These are phyloP conservation scores for Sarcophaga variegata DNA, from an alignment of 2,888 invertebrate species.

Conservation along the genomic window DNA sequence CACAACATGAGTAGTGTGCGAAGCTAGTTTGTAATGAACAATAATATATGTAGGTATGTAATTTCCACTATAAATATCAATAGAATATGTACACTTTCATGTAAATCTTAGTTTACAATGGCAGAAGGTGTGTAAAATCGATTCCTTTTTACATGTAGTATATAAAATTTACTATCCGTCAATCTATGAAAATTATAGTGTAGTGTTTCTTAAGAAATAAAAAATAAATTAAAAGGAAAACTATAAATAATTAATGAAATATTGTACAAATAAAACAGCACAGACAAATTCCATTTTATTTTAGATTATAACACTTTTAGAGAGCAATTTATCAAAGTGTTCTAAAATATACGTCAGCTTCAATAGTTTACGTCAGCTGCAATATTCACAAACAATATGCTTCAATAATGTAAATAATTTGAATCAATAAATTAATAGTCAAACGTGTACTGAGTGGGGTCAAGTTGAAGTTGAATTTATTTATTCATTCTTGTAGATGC, in stretches of 20 bases:
- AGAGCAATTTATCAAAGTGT: slow-evolving; percentile 39
- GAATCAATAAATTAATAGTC: slow-evolving; percentile 21
- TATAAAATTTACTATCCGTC: too few relatives aligned
- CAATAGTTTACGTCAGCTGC: slow-evolving; percentile 27
- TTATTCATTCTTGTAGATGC: slow-evolving; percentile 1
- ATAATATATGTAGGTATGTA: too few relatives aligned
- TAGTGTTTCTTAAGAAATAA: too few relatives aligned
- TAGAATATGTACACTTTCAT: too few relatives aligned
- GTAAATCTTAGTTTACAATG: too few relatives aligned
- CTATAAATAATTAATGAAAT: not conserved
- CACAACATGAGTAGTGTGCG: too few relatives aligned
- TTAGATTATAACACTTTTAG: slow-evolving; percentile 28
- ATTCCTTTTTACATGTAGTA: too few relatives aligned
- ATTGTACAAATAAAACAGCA: not conserved
- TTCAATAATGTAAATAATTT: not conserved
- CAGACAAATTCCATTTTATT: not conserved
- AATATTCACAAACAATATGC: slow-evolving; percentile 36
- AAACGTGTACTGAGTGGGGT: not conserved
- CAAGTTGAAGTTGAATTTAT: slow-evolving; percentile 8
- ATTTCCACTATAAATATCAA: too few relatives aligned
- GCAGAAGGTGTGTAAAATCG: too few relatives aligned
- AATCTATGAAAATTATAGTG: too few relatives aligned
- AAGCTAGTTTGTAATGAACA: too few relatives aligned
- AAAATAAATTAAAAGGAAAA: too few relatives aligned
- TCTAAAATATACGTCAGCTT: slow-evolving; percentile 2